Percentiles rank a stretch among this genome's conserved stretches.
Conservation (phyloP, 2,113 vertebrate species). For the Atractosteus spatula region DNA sequence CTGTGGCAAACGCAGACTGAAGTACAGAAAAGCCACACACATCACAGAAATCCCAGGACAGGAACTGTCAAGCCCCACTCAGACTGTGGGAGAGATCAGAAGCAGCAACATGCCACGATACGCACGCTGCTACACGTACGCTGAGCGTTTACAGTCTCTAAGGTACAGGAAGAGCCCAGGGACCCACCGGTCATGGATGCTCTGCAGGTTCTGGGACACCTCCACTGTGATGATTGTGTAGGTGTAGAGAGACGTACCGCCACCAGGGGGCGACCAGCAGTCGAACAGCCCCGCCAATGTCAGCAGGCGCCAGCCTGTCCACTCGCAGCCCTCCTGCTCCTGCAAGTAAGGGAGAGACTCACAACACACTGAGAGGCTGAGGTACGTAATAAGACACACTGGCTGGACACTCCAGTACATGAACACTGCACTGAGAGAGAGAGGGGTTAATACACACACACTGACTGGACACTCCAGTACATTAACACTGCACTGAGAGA, state of each 20-base stretch:
- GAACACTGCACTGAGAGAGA: no score
- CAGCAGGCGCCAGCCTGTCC: conserved; percentile 79
- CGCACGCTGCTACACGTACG: no score
- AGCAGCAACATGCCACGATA: no score
- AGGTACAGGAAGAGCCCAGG: no score
- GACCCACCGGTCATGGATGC: conserved; percentile 82
- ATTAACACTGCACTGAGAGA: not conserved
- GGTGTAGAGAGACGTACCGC: conserved; percentile 79
- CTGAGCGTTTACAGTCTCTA: no score
- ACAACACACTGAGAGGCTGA: not conserved
- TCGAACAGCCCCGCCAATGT: conserved; percentile 98
- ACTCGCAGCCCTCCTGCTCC: conserved; percentile 46
- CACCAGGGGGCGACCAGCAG: conserved; percentile 80
- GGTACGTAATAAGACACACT: no score
- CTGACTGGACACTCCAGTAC: no score
- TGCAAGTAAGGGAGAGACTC: conserved; percentile 19
- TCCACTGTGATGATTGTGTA: conserved; percentile 89
- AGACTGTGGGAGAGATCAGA: no score
- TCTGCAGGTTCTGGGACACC: conserved; percentile 72
- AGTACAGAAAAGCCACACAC: not conserved
- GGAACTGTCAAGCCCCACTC: not conserved
- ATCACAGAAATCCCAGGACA: not conserved
- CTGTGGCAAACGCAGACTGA: not conserved
- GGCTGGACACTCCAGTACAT: no score
- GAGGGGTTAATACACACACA: no score